Percentiles rank a stretch among this genome's conserved stretches.
Evolutionary conservation across 2,888 invertebrate genomes (phyloP).

Genomic region (Eilema depressum): DNA sequence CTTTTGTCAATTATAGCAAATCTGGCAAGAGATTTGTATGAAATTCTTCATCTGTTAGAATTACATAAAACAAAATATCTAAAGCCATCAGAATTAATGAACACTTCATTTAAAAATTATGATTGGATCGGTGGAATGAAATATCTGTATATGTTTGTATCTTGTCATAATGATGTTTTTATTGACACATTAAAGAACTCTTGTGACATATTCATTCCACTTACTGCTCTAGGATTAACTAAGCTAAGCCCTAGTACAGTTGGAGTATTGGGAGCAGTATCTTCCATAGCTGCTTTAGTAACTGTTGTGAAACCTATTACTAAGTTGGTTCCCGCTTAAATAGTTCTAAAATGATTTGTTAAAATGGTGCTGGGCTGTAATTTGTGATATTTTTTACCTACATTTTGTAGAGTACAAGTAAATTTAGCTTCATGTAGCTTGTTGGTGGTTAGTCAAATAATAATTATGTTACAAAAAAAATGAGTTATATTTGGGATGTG

Average conservation of each 20-base stretch:
- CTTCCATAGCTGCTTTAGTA: conserved; percentile 93
- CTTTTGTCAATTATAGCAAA: conserved; percentile 93
- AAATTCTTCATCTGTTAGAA: conserved; percentile 90
- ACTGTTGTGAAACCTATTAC: conserved; percentile 92
- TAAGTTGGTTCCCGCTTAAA: conserved; percentile 89
- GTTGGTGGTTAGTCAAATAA: not conserved
- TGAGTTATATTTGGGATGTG: conserved; percentile 2
- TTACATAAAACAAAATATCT: conserved; percentile 73
- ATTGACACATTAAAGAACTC: conserved; percentile 95
- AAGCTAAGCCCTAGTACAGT: conserved; percentile 92
- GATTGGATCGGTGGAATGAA: conserved; percentile 63
- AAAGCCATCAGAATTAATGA: conserved; percentile 75
- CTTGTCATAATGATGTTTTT: conserved; percentile 88
- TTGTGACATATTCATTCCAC: conserved; percentile 95
- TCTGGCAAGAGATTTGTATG: conserved; percentile 94
- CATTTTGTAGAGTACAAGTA: conserved; percentile 12
- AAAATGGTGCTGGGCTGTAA: conserved; percentile 44
- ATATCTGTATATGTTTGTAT: conserved; percentile 67
- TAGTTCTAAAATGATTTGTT: conserved; percentile 19
- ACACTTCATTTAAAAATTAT: conserved; percentile 62
- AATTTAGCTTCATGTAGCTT: not conserved
- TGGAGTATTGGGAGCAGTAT: conserved; percentile 92
- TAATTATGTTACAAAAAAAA: conserved; percentile 11
- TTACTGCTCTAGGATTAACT: conserved; percentile 92
- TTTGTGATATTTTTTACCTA: conserved; percentile 15